phyloP scores from a whole-genome alignment of 2,888 invertebrate genomes.

The Cheilosia scutellata region DNA sequence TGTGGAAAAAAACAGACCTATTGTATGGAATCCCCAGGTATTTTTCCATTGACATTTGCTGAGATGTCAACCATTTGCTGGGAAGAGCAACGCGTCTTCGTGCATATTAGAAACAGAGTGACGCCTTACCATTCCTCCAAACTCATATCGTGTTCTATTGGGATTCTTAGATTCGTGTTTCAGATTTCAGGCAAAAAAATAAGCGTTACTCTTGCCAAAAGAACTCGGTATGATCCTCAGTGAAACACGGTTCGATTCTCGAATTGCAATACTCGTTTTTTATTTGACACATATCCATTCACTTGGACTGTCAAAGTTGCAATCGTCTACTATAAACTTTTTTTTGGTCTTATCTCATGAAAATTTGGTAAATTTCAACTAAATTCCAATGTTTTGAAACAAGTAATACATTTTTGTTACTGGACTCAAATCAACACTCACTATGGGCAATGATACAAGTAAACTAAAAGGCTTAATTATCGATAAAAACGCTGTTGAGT shows the following conservation, averaged over 20 bases:
- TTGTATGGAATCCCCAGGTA: no score
- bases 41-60: no score
- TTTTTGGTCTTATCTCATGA: conserved; percentile 1
- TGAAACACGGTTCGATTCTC: conserved; percentile 1
- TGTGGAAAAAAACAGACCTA: no score
- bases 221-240: no score
- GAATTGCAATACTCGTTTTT: conserved; percentile 23
- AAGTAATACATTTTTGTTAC: neutral
- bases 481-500: conserved; percentile 89
- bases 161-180: no score
- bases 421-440: conserved; percentile 12
- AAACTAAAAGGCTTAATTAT: conserved; percentile 89
- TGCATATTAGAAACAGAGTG: no score
- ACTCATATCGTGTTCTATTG: no score
- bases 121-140: no score
- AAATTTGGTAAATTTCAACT: conserved; percentile 1
- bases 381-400: conserved; percentile 42
- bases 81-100: no score
- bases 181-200: no score
- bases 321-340: conserved; percentile 31
- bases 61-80: no score
- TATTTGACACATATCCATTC: conserved; percentile 40
- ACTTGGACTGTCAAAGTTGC: conserved; percentile 45
- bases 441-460: conserved; percentile 92
- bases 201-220: no score